Evolutionary conservation across 2,113 vertebrate species (phyloP).

Genomic region (Gnathonemus longibarbis): DNA sequence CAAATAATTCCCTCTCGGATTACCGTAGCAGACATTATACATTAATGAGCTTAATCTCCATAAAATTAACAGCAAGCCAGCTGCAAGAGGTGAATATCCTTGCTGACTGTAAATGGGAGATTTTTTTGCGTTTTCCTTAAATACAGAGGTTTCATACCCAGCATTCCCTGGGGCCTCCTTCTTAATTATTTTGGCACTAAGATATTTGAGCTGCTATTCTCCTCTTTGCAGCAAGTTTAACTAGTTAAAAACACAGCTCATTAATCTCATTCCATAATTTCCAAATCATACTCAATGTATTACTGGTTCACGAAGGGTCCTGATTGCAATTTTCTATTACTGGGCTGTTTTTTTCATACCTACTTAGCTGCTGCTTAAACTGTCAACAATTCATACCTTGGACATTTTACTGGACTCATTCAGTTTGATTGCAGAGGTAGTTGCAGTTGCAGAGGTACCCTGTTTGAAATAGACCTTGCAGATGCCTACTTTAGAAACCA

Average conservation of each 20-base stretch:
- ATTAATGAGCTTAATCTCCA: background rate
- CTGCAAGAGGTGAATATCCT: background rate
- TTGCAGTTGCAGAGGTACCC: background rate
- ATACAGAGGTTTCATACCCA: background rate
- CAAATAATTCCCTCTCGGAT: constrained; percentile 6
- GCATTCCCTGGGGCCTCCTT: background rate
- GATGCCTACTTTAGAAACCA: background rate
- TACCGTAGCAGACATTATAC: background rate
- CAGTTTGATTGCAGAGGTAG: background rate
- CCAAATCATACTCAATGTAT: constrained; percentile 27
- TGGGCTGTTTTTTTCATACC: background rate
- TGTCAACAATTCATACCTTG: background rate
- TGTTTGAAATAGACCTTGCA: background rate
- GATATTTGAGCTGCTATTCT: background rate
- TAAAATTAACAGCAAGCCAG: background rate
- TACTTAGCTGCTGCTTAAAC: background rate
- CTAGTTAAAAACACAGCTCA: constrained; percentile 10
- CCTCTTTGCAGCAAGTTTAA: constrained; percentile 5
- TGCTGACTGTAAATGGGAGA: constrained; percentile 18
- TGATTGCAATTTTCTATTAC: background rate
- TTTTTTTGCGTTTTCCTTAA: constrained; percentile 20
- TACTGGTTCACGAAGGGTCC: background rate
- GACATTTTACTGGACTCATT: background rate
- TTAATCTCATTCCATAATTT: constrained; percentile 24
- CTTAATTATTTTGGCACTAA: constrained; percentile 23